A percentile compares a stretch with the other conserved stretches of the same genome.
Conservation (phyloP, 2,797 vertebrate species). For the Eulemur rubriventer region DNA sequence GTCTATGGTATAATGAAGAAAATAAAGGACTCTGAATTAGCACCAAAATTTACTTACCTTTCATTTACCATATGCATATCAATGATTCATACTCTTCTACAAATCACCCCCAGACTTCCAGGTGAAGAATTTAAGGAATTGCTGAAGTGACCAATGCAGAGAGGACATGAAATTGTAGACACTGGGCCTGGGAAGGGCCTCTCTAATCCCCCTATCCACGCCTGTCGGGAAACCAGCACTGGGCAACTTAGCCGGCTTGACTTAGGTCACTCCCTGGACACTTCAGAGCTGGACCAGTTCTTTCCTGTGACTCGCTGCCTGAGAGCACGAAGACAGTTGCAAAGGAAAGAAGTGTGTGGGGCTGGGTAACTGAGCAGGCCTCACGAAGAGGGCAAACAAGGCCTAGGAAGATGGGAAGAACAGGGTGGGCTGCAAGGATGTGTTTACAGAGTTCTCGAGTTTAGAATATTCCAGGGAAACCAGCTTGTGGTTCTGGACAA, state of each 20-base stretch:
- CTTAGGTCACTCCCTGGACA: background rate
- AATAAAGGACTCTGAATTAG: background rate
- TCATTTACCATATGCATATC: background rate
- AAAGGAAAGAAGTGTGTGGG: background rate
- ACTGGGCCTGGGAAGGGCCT: background rate
- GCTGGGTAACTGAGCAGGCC: background rate
- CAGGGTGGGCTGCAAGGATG: background rate
- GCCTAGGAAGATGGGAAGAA: background rate
- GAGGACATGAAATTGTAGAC: background rate
- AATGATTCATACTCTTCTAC: background rate
- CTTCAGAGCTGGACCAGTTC: background rate
- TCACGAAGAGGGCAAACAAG: background rate
- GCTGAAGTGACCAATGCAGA: background rate
- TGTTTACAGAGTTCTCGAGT: background rate
- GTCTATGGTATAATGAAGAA: constrained; percentile 13
- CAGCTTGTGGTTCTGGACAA: background rate
- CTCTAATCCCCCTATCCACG: background rate
- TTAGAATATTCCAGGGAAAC: background rate
- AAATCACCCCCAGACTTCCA: background rate
- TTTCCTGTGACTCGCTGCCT: background rate
- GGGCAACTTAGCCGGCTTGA: background rate
- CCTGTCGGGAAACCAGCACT: background rate
- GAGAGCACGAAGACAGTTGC: background rate
- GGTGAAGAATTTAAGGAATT: constrained; percentile 35
- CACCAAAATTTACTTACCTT: background rate